Evolutionary conservation across 2,113 vertebrate species (phyloP).

Genomic region (Ctenodactylus gundi): DNA sequence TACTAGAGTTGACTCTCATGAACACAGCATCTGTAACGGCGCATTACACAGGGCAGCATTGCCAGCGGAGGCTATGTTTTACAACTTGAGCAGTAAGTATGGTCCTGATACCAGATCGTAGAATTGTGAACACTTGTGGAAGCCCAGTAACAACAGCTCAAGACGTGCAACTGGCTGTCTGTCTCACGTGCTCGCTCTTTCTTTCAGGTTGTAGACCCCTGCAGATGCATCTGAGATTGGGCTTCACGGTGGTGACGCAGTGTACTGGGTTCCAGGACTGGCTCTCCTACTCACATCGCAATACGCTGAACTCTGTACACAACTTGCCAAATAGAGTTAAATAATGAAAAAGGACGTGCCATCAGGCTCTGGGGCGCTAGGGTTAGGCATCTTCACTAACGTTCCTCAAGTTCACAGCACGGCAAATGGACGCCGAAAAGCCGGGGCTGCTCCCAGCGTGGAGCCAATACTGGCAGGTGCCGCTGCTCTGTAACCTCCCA

Average conservation of each 20-base stretch:
- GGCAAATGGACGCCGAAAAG: not conserved
- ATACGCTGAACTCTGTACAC: not conserved
- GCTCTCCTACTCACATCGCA: not conserved
- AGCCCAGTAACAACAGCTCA: not conserved
- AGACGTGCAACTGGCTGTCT: not conserved
- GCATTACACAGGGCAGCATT: constrained; percentile 61
- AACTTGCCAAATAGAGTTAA: not conserved
- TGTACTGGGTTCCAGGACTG: not conserved
- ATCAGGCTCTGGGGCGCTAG: not conserved
- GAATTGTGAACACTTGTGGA: not conserved
- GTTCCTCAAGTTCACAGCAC: not conserved
- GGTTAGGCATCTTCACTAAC: not conserved
- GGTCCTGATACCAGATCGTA: constrained; percentile 33
- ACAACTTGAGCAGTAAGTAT: constrained; percentile 54
- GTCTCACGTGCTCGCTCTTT: no score
- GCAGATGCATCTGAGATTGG: not conserved
- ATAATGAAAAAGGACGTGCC: not conserved
- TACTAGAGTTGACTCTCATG: constrained; percentile 65
- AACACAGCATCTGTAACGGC: constrained; percentile 49
- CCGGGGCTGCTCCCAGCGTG: not conserved
- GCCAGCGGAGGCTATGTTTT: constrained; percentile 52
- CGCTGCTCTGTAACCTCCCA: no score
- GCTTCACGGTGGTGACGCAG: not conserved
- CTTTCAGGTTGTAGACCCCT: not conserved
- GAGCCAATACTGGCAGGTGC: no score